phyloP scores from a whole-genome alignment of 1,140 invertebrate genomes.

The Melanaphis sacchari region DNA sequence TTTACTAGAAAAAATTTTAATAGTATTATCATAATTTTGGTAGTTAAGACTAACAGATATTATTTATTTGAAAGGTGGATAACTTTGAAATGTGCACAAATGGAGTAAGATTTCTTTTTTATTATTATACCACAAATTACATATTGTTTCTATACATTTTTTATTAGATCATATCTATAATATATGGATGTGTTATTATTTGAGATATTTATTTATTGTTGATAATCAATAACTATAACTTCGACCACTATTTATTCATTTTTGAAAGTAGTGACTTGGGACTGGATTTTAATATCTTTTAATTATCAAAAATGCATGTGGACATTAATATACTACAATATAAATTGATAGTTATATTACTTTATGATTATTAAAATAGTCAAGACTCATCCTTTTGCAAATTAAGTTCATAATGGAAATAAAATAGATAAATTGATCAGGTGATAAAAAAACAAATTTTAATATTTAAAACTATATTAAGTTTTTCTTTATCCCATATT shows the following conservation, averaged over 20 bases:
- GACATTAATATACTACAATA: neutral
- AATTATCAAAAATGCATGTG: neutral
- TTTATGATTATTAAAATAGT: neutral
- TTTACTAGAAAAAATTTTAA: neutral
- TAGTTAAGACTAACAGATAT: neutral
- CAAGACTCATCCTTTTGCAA: neutral
- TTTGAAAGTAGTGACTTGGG: neutral
- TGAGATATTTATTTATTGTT: neutral
- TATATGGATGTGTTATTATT: neutral
- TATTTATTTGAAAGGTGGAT: neutral
- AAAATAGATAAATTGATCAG: neutral
- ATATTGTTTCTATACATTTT: neutral
- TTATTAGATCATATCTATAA: neutral
- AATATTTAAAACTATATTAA: neutral
- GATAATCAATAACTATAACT: neutral
- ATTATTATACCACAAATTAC: neutral
- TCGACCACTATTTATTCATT: neutral
- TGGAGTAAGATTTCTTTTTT: neutral
- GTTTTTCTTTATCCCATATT: neutral
- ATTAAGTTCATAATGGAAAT: neutral
- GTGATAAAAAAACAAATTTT: neutral
- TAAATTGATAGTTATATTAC: neutral
- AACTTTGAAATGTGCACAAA: neutral
- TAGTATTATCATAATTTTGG: neutral
- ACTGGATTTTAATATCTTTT: neutral